Conservation (phyloP, 1,140 invertebrate genomes). For the Anagrus nilaparvatae region DNA sequence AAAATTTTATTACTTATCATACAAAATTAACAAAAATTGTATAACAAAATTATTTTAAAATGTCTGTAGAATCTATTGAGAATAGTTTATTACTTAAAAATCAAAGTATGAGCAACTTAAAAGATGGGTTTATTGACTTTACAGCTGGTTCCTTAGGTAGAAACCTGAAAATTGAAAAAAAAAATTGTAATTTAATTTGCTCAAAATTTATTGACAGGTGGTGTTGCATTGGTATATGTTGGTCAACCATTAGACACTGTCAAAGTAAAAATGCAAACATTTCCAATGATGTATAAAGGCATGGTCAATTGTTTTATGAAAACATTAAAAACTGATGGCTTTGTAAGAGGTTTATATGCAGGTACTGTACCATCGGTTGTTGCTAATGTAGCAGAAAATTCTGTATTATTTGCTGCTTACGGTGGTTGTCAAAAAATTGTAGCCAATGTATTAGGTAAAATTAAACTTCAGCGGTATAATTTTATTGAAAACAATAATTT, state of each 20-base stretch:
- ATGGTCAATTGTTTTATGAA: conserved; percentile 77
- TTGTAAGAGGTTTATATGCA: conserved; percentile 82
- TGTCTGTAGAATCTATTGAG: conserved; percentile 14
- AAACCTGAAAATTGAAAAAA: not conserved
- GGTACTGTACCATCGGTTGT: conserved; percentile 88
- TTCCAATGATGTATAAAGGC: conserved; percentile 78
- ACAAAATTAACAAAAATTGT: not conserved
- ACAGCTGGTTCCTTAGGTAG: conserved; percentile 60
- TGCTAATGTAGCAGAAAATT: conserved; percentile 97
- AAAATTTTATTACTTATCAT: not conserved
- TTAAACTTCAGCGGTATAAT: not conserved
- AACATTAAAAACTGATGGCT: conserved; percentile 66
- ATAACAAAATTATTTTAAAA: conserved; percentile 10
- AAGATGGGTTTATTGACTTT: conserved; percentile 59
- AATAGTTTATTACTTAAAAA: no score
- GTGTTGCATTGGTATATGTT: conserved; percentile 86
- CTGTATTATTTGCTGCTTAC: conserved; percentile 93
- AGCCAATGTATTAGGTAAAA: conserved; percentile 32
- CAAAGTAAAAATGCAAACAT: conserved; percentile 99
- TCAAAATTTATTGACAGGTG: no score
- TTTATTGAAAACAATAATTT: conserved; percentile 5
- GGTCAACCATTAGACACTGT: conserved; percentile 96
- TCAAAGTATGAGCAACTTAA: conserved; percentile 27
- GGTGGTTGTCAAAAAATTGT: conserved; percentile 87
- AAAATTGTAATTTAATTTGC: conserved; percentile 9